Evolutionary conservation across 1,140 invertebrate species (phyloP), one percentile per base, ranked within the genome.

Genomic region (Lordiphosa mommai): DNA sequence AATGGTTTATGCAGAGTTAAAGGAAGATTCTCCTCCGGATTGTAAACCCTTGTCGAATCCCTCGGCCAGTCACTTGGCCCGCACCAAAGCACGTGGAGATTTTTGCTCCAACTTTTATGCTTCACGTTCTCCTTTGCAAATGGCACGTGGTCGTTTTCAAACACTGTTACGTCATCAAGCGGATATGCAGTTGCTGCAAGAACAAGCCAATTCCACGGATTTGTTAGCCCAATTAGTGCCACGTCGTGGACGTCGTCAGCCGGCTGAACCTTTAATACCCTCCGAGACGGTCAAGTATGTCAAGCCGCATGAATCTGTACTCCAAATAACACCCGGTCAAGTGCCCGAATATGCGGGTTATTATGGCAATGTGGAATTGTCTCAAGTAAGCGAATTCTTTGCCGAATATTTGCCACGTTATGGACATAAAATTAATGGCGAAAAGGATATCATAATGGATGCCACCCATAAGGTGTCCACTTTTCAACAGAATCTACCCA

Each of bases 401-500:
- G 23, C 43, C 0, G 71, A 82, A 0, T 68, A 52, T 33, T 5
- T 84, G 51, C 77, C 76, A 3, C 71, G 76, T 0, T 84, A 84
- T 12, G 77, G 77, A n/a, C 17, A 34, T 4, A 59, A 79, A 9
- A 51, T 38, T 33, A 57, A 30, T 2, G 74, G 77, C 50, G 68
- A 60, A 44, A 60, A 59, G 57, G 76, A 80, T 3, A 44, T 80
- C 14, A 41, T 76, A 0, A 59, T 76, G 40, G 76, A 82, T 23
- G 56, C 53, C 36, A 67, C 47, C 40, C 48, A 34, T 4, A 82
- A 84, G 16, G 6, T 51, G 1, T 72, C 34, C 13, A 36, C 36
- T 0, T 82, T 82, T 4, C 72, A 84, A 5, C 76, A 82, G 55
- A 82, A 82, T 4, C 12, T 84, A 4, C 76, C 77, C 17, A 82